Conservation (phyloP, 2,888 invertebrate species). For the Ophioninae sp. region DNA sequence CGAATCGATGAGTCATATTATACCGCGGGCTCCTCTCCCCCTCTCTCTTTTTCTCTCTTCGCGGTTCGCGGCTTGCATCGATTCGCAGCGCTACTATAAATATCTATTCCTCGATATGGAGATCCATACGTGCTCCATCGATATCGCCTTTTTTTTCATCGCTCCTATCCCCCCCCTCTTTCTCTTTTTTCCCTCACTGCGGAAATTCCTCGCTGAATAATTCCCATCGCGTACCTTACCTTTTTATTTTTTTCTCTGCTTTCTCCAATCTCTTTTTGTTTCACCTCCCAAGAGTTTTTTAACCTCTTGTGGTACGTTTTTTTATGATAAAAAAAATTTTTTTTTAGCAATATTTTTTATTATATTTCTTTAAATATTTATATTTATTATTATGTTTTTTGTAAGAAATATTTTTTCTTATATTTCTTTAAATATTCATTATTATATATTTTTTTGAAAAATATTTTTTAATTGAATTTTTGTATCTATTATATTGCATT, state of each 20-base stretch:
- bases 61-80: slow-evolving; percentile 50
- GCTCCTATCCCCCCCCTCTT: background rate
- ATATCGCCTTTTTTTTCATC: slow-evolving; percentile 23
- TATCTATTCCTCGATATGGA: slow-evolving; percentile 53
- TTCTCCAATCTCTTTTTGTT: no score
- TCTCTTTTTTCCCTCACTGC: background rate
- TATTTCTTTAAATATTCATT: no score
- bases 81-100: slow-evolving; percentile 49
- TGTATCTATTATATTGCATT: no score
- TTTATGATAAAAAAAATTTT: no score
- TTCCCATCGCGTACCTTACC: background rate
- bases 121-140: slow-evolving; percentile 43
- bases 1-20: slow-evolving; percentile 54
- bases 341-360: no score
- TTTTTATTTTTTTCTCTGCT: background rate
- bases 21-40: slow-evolving; percentile 29
- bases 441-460: background rate
- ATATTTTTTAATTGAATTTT: background rate
- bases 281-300: no score
- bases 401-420: no score
- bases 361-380: no score
- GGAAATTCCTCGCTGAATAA: slow-evolving; percentile 23
- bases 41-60: slow-evolving; percentile 28
- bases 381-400: no score
- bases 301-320: no score